Evolutionary conservation across 2,113 vertebrate genomes (phyloP), one percentile per base, ranked within the genome.

Genomic region (Eupsittula cactorum): DNA sequence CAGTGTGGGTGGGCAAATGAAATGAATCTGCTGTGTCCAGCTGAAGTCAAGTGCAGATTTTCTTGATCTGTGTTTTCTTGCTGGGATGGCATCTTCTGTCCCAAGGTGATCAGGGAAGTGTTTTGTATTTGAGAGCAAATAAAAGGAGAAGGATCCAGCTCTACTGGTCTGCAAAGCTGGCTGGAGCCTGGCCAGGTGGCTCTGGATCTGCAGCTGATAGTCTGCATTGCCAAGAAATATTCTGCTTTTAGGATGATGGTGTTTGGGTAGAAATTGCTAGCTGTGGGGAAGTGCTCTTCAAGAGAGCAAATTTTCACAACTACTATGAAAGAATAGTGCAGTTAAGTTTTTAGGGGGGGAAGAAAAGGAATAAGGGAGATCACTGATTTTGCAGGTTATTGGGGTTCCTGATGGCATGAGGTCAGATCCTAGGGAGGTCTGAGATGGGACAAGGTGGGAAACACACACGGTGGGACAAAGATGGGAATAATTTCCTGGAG

Each of bases 251-350:
- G 21, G 17, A 9, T 25, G 29, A 4, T 71, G 23, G 9, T 29
- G 35, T 77, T 81, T 73, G 44, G 13, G 31, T 41, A 70, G 42
- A 73, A 87, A 16, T 55, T 64, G 25, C 37, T 70, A 23, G 25
- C 59, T 84, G 18, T 57, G 35, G 39, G 33, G 41, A 85, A 65
- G 10, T 29, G 20, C 15, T 74, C 19, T 82, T 85, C 25, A 57
- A 11, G 28, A 33, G 9, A 50, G 46, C 33, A 28, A 28, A 33
- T 47, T 81, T 60, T 39, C 35, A 29, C 8, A 74, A 6, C 42
- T 39, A 0, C n/a, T 69, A 9, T 2, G 0, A 10, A 13, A 39
- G 24, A 82, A 13, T 2, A 41, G 39, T 50, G 47, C 27, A 19
- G 42, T 35, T 47, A 31, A 20, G 8, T 24, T 78, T 67, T 78